Conservation (phyloP, 2,888 invertebrate genomes). For the Mycogona germanica region DNA sequence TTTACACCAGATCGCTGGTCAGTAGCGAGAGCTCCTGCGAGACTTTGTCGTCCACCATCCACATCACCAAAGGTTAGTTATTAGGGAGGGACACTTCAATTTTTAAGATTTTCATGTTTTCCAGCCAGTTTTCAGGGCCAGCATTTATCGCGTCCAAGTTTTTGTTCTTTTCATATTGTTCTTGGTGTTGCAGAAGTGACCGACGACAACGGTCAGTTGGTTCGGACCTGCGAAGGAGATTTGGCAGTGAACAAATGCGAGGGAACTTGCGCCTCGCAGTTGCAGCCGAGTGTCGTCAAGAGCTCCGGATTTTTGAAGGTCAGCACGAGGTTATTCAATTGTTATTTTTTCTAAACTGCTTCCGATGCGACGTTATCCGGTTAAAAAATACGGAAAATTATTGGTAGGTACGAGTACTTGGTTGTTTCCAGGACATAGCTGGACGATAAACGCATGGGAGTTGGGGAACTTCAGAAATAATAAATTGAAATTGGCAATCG, state of each 20-base stretch:
- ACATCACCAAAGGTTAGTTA: slow-evolving; percentile 62
- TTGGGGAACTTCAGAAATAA: no score
- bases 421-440: no score
- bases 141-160: slow-evolving; percentile 76
- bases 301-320: slow-evolving; percentile 82
- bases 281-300: slow-evolving; percentile 78
- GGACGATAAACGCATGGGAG: no score
- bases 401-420: no score
- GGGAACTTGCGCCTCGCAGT: slow-evolving; percentile 81
- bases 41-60: slow-evolving; percentile 71
- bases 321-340: slow-evolving; percentile 13
- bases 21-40: slow-evolving; percentile 46
- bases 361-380: no score
- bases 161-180: slow-evolving; percentile 23
- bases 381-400: not conserved
- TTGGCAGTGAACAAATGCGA: slow-evolving; percentile 87
- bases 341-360: slow-evolving; percentile 6
- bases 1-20: slow-evolving; percentile 12
- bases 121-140: not conserved
- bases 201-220: slow-evolving; percentile 67
- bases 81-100: no score
- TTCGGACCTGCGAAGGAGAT: slow-evolving; percentile 78
- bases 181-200: slow-evolving; percentile 57
- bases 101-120: not conserved
- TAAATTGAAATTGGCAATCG: no score